Base-by-base conservation (phyloP, 2,797 vertebrate species). In the Phalloptychus januarius region DNA sequence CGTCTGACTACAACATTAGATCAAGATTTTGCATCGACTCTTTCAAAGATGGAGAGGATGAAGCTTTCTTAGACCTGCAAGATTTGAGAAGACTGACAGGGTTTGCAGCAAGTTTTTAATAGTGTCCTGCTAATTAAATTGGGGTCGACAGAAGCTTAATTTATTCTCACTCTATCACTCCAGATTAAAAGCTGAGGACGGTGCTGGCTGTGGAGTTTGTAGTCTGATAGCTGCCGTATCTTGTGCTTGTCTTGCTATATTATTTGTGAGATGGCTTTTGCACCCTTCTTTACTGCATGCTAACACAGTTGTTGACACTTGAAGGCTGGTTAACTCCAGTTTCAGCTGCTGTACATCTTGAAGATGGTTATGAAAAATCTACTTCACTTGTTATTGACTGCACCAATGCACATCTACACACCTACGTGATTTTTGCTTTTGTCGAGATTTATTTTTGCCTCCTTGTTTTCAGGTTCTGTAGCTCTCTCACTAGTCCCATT, bases 1-100 rank as follows among this genome's bases (percentile, higher is more conserved):
- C 70, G 79, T 89, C 73, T 79, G 70, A 85, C 74, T 73, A 54
- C 63, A 69, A n/a, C 38, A 38, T 81, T 65, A 76, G 77, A 85
- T 75, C 18, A 48, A 72, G 54, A 73, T 74, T 86, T 74, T 65
- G 67, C 75, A 79, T 88, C 79, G 83, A 83, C 81, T 74, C 56
- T 71, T 79, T 80, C 69, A 81, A 77, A 76, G 48, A 73, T 50
- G 65, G 36, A 65, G 76, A 69, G 77, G 72, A 70, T 28, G 10
- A 10, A 25, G 72, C 79, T 81, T 69, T 84, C 36, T 45, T 36
- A 38, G 38, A 78, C 76, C 8, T 18, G 74, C 1, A 1, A 23
- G 28, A 76, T 61, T n/a, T 65, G 52, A 71, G 16, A 28, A 31
- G 50, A 72, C 13, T 61, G 63, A 56, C 1, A 46, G 67, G 13